phyloP scores from a whole-genome alignment of 1,140 invertebrate species.

The Trachymyrmex cornetzi region DNA sequence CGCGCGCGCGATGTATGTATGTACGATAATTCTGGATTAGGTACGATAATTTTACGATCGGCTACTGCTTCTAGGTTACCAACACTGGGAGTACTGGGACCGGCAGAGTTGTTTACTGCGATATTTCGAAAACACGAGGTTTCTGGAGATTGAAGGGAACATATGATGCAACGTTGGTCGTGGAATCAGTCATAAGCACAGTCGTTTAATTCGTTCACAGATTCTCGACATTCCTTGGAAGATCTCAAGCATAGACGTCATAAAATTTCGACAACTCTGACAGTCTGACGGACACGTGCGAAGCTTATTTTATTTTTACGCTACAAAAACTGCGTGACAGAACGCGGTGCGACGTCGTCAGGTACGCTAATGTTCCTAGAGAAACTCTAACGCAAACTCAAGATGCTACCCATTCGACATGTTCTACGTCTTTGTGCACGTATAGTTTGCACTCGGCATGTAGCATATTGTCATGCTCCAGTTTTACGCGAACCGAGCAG shows the following conservation, averaged over 20 bases:
- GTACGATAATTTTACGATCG: too few relatives aligned
- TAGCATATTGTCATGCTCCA: background rate
- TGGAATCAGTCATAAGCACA: background rate
- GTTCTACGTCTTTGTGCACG: background rate
- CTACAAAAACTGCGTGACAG: background rate
- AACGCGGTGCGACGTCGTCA: background rate
- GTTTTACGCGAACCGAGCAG: background rate
- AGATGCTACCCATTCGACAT: constrained; percentile 23
- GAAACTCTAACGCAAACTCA: too few relatives aligned
- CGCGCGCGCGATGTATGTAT: too few relatives aligned
- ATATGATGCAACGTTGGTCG: background rate
- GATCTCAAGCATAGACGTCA: background rate
- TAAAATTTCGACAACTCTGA: background rate
- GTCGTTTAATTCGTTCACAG: too few relatives aligned
- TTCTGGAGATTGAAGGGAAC: background rate
- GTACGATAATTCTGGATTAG: too few relatives aligned
- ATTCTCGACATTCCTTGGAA: background rate
- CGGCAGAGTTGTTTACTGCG: too few relatives aligned
- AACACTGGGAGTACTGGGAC: too few relatives aligned
- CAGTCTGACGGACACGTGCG: background rate
- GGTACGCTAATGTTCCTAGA: background rate
- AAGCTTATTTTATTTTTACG: background rate
- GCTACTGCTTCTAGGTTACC: too few relatives aligned
- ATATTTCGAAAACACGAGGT: background rate
- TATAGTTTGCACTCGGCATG: background rate